Evolutionary conservation across 2,113 vertebrate species (phyloP), one percentile per base, ranked within the genome.

Genomic region (Aphyosemion australe): DNA sequence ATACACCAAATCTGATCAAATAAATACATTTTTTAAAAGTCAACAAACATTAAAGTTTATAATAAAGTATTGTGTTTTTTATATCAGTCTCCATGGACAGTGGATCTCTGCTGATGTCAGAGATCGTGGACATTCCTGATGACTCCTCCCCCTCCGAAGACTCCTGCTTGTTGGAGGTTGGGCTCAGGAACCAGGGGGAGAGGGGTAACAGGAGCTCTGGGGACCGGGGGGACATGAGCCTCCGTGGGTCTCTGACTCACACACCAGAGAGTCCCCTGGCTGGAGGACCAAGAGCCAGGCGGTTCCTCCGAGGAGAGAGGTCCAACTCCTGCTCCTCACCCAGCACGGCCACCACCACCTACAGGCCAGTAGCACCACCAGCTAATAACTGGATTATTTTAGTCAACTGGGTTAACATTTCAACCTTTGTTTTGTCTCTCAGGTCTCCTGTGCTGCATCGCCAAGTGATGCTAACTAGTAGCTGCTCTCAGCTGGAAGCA

Each of bases 61-160:
- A 37, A 42, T 42, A 13, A 42, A 42, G 1, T 1, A 42, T 42
- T 2, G 2, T 39, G n/a, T 39, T 47, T 57, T 39, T 72, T 18
- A 56, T 18, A 8, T 52, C 82, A 94, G 96, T 95, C 37, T 98
- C 96, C 56, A 95, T 97, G 95, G 96, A 97, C 90, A 97, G 96
- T 15, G 95, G 94, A 5, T 98, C 96, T 56, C 91, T 98, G 82
- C 84, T 95, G 80, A 95, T 97, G 93, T 98, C 96, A 0, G 96
- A 96, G 87, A 96, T 98, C 31, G 92, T 97, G 50, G 96, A 96
- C 88, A 94, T 97, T 77, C 94, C 96, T 0, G 96, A 97, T 3
- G 96, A 97, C 85, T 97, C 95, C 65, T 98, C 96, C 69, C 96
- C 96, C 0, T 98, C 97, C 0, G 97, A 99, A 83, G 96, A 99